phyloP scores from a whole-genome alignment of 2,888 invertebrate genomes.

The Thelaira solivaga region DNA sequence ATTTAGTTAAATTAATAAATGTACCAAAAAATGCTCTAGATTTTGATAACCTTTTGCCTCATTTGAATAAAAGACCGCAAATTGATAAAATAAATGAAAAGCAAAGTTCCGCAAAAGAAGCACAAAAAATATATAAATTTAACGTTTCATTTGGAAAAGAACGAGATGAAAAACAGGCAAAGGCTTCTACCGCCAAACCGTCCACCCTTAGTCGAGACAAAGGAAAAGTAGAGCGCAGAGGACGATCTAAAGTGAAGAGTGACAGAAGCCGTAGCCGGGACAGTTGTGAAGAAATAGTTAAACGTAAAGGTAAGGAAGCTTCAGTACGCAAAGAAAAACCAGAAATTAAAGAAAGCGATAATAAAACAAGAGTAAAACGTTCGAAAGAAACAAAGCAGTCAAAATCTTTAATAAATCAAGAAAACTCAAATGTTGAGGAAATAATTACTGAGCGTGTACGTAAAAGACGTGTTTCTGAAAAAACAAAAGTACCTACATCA shows the following conservation, averaged over 20 bases:
- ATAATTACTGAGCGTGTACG: not conserved
- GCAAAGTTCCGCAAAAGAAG: conserved; percentile 17
- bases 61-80: conserved; percentile 34
- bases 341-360: not conserved
- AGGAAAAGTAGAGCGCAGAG: not conserved
- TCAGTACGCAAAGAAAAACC: not conserved
- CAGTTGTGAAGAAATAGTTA: not conserved
- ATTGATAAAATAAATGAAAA: not conserved
- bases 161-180: conserved; percentile 3
- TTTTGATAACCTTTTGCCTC: conserved; percentile 62
- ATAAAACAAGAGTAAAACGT: not conserved
- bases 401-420: no score
- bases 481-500: not conserved
- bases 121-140: conserved; percentile 46
- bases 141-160: conserved; percentile 40
- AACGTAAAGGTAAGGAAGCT: not conserved
- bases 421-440: not conserved
- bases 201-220: conserved; percentile 37
- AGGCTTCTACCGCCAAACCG: not conserved
- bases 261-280: conserved; percentile 5
- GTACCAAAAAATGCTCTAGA: conserved; percentile 56
- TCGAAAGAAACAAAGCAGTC: not conserved
- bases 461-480: not conserved
- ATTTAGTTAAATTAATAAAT: conserved; percentile 55
- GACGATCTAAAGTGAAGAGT: not conserved